Evolutionary conservation across 2,888 invertebrate species (phyloP), one percentile per base, ranked within the genome.

Genomic region (Pterobdella sp.): DNA sequence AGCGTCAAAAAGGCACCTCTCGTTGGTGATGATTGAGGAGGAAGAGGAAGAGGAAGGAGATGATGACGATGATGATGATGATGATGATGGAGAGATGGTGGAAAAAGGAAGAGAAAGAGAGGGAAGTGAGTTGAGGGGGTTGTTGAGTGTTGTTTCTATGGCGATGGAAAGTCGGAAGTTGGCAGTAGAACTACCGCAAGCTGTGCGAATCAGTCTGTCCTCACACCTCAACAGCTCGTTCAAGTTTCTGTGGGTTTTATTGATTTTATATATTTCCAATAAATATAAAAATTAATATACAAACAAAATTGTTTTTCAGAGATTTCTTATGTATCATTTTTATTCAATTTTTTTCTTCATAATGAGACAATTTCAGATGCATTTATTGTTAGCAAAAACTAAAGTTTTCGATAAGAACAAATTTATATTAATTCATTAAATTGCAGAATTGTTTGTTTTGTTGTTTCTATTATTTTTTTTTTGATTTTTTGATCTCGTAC

Each of bases 161-260:
- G 71, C 74, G 34, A 77, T 66, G 34, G 76, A 74, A 36, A 76
- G 71, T 22, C 76, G 63, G 72, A 77, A 76, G 73, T 77, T 75
- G 10, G 77, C 77, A 29, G 74, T 29, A 31, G 67, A 60, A 36
- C 75, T 75, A 60, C 77, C 77, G 49, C 77, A 77, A 22, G 77
- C 77, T 26, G 77, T 76, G 56, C 77, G 66, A 49, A 77, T 34
- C 64, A 77, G 72, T 10, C 71, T 34, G 74, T 77, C 77, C 65
- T 77, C 77, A 72, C 77, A 77, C 32, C 72, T 69, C 34, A 77
- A 49, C 68, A 70, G 74, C 36, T 77, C 76, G 14, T 63, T 72
- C 71, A 68, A 73, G 68, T 36, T 63, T 49, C 74, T 74, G 63
- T 3, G 26, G 36, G 66, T 26, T 36, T 14, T 26, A 42, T 18